Percentiles rank a stretch among this genome's conserved stretches.
Evolutionary conservation across 2,888 invertebrate species (phyloP).

Genomic region (Cremastobaeus sp.): DNA sequence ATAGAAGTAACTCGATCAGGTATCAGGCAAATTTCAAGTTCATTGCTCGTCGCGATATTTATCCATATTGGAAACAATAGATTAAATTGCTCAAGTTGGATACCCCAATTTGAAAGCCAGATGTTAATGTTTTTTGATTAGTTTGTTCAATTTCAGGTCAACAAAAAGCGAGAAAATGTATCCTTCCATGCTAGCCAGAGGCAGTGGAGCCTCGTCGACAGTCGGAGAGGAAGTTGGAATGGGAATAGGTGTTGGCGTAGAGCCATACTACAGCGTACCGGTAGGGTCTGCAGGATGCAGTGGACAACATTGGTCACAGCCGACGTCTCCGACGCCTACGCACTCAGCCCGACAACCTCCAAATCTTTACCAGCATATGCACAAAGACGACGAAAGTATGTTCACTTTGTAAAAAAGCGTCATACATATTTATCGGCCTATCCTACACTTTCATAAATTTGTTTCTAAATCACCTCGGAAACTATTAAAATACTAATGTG

Average conservation of each 20-base stretch:
- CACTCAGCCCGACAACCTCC: constrained; percentile 80
- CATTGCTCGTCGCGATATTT: background rate
- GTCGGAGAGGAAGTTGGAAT: constrained; percentile 75
- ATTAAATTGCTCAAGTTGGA: no score
- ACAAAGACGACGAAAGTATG: constrained; percentile 86
- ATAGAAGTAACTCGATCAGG: constrained; percentile 96
- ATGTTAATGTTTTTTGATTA: background rate
- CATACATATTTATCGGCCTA: constrained; percentile 7
- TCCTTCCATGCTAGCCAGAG: constrained; percentile 92
- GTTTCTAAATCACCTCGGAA: constrained; percentile 1
- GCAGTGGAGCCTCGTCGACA: constrained; percentile 77
- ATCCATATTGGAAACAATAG: background rate
- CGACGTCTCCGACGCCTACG: constrained; percentile 86
- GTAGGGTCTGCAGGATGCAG: constrained; percentile 80
- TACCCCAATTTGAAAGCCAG: background rate
- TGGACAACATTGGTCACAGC: constrained; percentile 84
- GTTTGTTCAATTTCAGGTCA: constrained; percentile 83
- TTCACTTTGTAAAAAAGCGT: constrained; percentile 28
- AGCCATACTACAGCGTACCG: constrained; percentile 91
- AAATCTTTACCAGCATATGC: constrained; percentile 80
- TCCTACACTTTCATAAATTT: background rate
- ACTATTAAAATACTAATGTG: no score
- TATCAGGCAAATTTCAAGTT: constrained; percentile 76
- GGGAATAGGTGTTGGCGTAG: constrained; percentile 87
- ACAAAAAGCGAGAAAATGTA: constrained; percentile 97